Base-by-base conservation (phyloP, 2,797 vertebrate genomes). In the Lutjanus argentimaculatus region DNA sequence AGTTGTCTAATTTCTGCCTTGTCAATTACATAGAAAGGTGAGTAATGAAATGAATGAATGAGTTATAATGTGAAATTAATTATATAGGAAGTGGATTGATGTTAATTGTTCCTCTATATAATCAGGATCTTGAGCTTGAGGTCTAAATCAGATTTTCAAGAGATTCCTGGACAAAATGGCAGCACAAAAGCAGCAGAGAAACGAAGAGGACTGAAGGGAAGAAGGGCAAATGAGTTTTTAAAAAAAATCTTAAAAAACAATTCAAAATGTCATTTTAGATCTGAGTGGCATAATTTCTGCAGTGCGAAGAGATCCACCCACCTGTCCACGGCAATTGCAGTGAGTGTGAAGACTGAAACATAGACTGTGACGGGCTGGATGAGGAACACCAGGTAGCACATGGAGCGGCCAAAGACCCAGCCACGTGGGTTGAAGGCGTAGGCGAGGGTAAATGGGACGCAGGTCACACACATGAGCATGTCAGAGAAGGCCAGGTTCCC, bases 401-500 rank as follows among this genome's bases (percentile, higher is more conserved):
- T 94, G 12, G 91, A 89, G 56, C 96, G 95, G 43, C 97, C 97
- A 62, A 98, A 97, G 16, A 96, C 86, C 96, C 97, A 97, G 2
- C 95, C 94, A 30, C 96, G 95, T 36, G 97, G 96, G 94, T 97
- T 98, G 88, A 97, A 94, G 67, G 96, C 97, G 0, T 97, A 98
- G 9, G 96, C 96, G 16, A 96, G 93, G 0, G 96, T 97, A 74
- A 97, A 97, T 40, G 97, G 97, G 21, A 98, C 96, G 17, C 97
- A 97, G 74, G 96, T 94, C 70, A 97, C 87, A 21, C 97, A 97
- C 90, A 97, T 97, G 75, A 97, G 90, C 90, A 97, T 95, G 85
- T 98, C 97, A 2, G 97, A 98, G 84, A 97, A 91, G 72, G 97
- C 97, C 87, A 98, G 95, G 85, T 97, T 98, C 25, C 96, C 95